Conservation (phyloP, 2,888 invertebrate species). For the Cantharis rustica region DNA sequence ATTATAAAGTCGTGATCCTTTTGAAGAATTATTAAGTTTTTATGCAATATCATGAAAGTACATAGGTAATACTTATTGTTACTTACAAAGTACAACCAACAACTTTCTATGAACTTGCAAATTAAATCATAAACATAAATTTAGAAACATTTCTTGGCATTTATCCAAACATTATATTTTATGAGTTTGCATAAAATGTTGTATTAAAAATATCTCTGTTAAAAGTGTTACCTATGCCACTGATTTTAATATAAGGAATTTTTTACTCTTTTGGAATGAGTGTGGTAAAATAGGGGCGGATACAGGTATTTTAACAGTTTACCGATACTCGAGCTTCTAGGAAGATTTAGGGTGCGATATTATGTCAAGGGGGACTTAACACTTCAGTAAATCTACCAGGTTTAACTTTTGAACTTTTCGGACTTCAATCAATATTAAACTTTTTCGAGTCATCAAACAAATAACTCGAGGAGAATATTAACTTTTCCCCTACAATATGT, state of each 20-base stretch:
- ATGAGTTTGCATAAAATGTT: slow-evolving; percentile 12
- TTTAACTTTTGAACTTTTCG: slow-evolving; percentile 10
- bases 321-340: slow-evolving; percentile 11
- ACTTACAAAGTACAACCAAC: not conserved
- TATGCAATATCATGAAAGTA: not conserved
- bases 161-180: not conserved
- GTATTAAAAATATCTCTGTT: slow-evolving; percentile 3
- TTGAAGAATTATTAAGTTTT: not conserved
- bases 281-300: slow-evolving; percentile 16
- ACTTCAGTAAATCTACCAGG: slow-evolving; percentile 11
- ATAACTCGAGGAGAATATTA: not conserved
- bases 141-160: slow-evolving; percentile 12
- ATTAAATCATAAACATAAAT: slow-evolving; percentile 7
- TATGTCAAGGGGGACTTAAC: slow-evolving; percentile 15
- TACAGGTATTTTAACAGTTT: slow-evolving; percentile 18
- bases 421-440: slow-evolving; percentile 16
- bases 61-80: not conserved
- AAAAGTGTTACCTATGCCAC: slow-evolving; percentile 6
- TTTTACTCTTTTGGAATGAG: slow-evolving; percentile 7
- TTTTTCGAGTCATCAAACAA: slow-evolving; percentile 9
- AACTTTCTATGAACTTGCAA: not conserved
- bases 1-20: not conserved
- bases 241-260: slow-evolving; percentile 4
- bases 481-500: not conserved
- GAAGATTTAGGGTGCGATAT: slow-evolving; percentile 18